Evolutionary conservation across 2,888 invertebrate species (phyloP), one percentile per base, ranked within the genome.

Genomic region (Therioaphis trifolii): DNA sequence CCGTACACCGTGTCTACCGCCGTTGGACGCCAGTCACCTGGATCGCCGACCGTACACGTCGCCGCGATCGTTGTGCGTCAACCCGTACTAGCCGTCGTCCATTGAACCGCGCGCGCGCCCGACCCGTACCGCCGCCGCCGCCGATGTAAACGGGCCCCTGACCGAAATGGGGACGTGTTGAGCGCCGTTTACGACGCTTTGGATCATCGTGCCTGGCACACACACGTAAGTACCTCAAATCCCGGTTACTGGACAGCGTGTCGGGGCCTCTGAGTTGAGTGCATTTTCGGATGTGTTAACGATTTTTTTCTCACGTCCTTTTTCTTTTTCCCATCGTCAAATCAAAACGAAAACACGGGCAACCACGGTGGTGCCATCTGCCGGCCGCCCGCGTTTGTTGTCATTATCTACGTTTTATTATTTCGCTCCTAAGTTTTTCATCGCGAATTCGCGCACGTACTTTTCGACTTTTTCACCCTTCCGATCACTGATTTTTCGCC

Each of bases 371-470:
- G 82, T 72, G 82, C 82, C 72, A 82, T 82, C 82, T 82, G 82
- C 74, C 82, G 82, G 82, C 74, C 24, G 82, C 52, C 63, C 24
- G 72, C 63, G 52, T 82, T 82, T 82, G 82, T 82, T 82, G 82
- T 82, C 72, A 82, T 82, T 82, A 82, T 82, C 82, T 82, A 82
- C 82, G 82, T 82, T 82, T 66, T 82, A 82, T 74, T 79, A 69
- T 79, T 79, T 55, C n/a, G 40, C 52, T 79, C 55, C 68, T n/a
- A 35, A 79, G 43, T 24, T 55, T 55, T 78, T 69, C 5, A 27
- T 7, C 43, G 55, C 4, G 40, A 69, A 69, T 15, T 55, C 27
- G 21, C 18, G 24, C 63, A 66, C 35, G 14, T n/a, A 29, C n/a
- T 12, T 68, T 40, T 40, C 15, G 9, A 15, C 15, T 43, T 12